A percentile compares a stretch with the other conserved stretches of the same genome.
These are phyloP conservation scores for Drosophila watanabei DNA, from an alignment of 1,140 invertebrate genomes.

Conservation along the genomic window DNA sequence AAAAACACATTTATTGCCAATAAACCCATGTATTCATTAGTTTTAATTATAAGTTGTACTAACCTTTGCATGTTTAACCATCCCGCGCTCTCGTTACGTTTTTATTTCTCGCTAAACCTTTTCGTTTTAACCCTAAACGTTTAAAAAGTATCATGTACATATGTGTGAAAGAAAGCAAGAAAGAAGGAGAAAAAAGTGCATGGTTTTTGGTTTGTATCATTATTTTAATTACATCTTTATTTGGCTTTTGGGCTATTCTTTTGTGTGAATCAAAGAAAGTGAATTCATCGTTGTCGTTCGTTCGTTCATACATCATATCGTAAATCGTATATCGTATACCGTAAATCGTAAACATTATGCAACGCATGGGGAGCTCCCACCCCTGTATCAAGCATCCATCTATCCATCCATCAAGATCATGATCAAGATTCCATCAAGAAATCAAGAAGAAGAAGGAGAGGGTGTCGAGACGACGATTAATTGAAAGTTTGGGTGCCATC, in stretches of 20 bases:
- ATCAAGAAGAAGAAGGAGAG: background rate
- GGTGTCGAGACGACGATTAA: constrained; percentile 1
- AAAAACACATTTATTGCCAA: background rate
- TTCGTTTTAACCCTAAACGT: background rate
- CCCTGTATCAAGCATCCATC: constrained; percentile 14
- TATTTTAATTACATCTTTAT: constrained; percentile 30
- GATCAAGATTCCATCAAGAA: constrained; percentile 15
- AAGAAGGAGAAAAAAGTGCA: constrained; percentile 7
- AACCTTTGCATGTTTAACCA: constrained; percentile 20
- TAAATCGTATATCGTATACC: constrained; percentile 34
- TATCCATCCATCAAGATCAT: constrained; percentile 1
- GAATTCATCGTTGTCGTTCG: constrained; percentile 25
- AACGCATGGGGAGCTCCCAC: constrained; percentile 36
- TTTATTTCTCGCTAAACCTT: constrained; percentile 11
- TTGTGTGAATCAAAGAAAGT: constrained; percentile 30
- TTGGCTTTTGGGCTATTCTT: constrained; percentile 47
- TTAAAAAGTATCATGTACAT: constrained; percentile 13
- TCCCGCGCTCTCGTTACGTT: constrained; percentile 14
- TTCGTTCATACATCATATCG: constrained; percentile 16
- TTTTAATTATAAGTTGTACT: constrained; percentile 1
- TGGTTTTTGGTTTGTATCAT: constrained; percentile 15
- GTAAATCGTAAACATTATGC: constrained; percentile 33
- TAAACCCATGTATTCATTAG: background rate
- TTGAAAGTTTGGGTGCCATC: constrained; percentile 27
- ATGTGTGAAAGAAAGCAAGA: constrained; percentile 1